phyloP scores from a whole-genome alignment of 1,140 invertebrate genomes.

The Brachionus koreanus region DNA sequence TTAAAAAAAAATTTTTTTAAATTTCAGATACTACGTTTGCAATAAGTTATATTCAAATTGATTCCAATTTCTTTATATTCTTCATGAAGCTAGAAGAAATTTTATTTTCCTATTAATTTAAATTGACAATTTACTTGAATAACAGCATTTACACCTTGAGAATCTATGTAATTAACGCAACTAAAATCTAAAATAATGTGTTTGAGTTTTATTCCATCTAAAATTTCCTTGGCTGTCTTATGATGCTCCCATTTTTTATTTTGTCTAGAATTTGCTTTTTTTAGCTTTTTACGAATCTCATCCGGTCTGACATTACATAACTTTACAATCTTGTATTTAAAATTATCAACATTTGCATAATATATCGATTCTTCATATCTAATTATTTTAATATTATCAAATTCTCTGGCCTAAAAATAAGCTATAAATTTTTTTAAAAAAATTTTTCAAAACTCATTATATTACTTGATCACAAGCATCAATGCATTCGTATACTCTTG shows the following conservation, averaged over 20 bases:
- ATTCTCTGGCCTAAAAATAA: conserved; percentile 34
- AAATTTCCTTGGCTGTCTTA: neutral
- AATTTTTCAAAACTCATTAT: neutral
- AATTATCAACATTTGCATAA: conserved; percentile 35
- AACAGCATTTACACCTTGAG: conserved; percentile 31
- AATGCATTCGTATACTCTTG: conserved; percentile 43
- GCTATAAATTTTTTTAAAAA: neutral
- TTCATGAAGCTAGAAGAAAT: neutral
- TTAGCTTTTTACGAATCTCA: neutral
- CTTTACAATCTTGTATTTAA: conserved; percentile 24
- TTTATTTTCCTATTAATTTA: neutral
- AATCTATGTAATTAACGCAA: conserved; percentile 43
- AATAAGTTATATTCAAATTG: neutral
- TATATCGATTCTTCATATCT: conserved; percentile 38
- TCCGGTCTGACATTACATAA: neutral
- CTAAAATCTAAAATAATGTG: conserved; percentile 42
- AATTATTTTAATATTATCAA: conserved; percentile 41
- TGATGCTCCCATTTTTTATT: neutral
- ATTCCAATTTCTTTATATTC: conserved; percentile 28
- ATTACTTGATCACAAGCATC: conserved; percentile 41
- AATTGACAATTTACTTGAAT: conserved; percentile 9
- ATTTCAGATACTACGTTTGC: neutral
- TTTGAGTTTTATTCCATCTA: neutral
- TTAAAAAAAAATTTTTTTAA: neutral
- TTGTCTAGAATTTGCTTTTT: conserved; percentile 14